Evolutionary conservation across 2,888 invertebrate genomes (phyloP), one percentile per base, ranked within the genome.

Genomic region (Marronus borbonicus): DNA sequence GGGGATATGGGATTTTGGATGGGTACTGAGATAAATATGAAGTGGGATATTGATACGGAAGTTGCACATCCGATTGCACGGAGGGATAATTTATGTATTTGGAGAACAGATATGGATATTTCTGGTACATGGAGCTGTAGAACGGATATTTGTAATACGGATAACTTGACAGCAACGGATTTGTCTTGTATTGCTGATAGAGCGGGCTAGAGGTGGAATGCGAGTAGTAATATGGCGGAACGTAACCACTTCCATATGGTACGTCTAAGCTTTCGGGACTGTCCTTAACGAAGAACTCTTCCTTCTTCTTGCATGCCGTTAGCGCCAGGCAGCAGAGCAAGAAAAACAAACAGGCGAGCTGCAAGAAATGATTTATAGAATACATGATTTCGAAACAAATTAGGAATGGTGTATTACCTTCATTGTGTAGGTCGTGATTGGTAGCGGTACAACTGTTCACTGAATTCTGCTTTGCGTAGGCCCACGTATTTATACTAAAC

Each of bases 261-360:
- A 28, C 14, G 31, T 62, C 31, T 14, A 14, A 62, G 12, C 14
- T 12, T 14, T 28, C 24, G 3, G 14, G 68, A 24, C 12, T 20
- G 1, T 68, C 50, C 20, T 68, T 68, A 20, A 50, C 52, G 4
- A 68, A 1, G 8, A n/a, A 44, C 24, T 62, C 72, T 12, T 60
- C 72, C 60, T 62, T 60, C 72, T 74, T 62, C 44, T 74, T 74
- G 39, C 72, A 74, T 74, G 72, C 60, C 24, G 72, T 49, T 20
- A 74, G 10, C 12, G 72, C 39, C 8, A 74, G 3, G 50, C 49
- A 74, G 24, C 60, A 74, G 20, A 60, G 20, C n/a, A 74, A 10
- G 7, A 74, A 20, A 44, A 44, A 74, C 8, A 74, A 7, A 17
- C 39, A 74, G n/a, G 31, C 69, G 24, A 74, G 3, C 72, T 74